These are phyloP conservation scores for Dexiosoma caninum DNA, from an alignment of 2,888 invertebrate species.

Conservation along the genomic window DNA sequence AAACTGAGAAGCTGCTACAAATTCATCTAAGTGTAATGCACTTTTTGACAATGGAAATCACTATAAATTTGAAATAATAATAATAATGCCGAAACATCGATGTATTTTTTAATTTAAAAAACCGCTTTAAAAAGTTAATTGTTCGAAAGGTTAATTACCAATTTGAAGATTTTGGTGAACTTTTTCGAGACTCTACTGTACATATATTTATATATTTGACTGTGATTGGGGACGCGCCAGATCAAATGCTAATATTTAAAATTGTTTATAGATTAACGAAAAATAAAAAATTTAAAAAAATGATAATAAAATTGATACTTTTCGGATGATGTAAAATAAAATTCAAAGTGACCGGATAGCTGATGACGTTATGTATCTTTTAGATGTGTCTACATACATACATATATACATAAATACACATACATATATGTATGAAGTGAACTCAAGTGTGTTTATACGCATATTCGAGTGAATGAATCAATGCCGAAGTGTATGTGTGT, in stretches of 20 bases:
- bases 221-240: conserved; percentile 27
- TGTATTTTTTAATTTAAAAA: too few relatives aligned
- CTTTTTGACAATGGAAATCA: too few relatives aligned
- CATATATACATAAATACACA: too few relatives aligned
- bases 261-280: neutral
- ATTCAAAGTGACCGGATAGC: conserved; percentile 58
- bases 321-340: conserved; percentile 50
- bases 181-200: too few relatives aligned
- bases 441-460: conserved; percentile 19
- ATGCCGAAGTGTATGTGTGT: conserved; percentile 5
- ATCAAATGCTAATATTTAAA: conserved; percentile 28
- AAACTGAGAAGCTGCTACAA: too few relatives aligned
- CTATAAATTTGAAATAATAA: too few relatives aligned
- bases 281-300: conserved; percentile 14
- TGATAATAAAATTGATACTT: conserved; percentile 43
- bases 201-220: too few relatives aligned
- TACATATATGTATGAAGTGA: conserved; percentile 11
- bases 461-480: conserved; percentile 26
- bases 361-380: conserved; percentile 46
- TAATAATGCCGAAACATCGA: too few relatives aligned
- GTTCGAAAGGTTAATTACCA: too few relatives aligned
- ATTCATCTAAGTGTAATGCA: too few relatives aligned
- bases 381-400: conserved; percentile 1
- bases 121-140: too few relatives aligned
- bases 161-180: too few relatives aligned